phyloP scores from a whole-genome alignment of 2,888 invertebrate species.

The Zygaena filipendulae region DNA sequence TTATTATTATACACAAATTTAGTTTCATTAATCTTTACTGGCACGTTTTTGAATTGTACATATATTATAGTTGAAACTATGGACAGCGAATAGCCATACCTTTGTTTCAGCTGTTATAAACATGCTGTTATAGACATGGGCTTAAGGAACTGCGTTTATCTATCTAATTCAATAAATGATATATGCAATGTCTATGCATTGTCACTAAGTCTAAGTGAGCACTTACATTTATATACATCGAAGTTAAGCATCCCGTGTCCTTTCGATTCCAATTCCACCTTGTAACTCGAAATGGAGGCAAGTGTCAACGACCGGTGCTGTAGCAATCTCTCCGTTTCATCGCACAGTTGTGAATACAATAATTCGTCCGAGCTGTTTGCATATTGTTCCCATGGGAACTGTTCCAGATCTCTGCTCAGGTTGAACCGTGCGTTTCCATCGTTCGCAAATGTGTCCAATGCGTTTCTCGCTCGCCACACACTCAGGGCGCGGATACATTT shows the following conservation, averaged over 20 bases:
- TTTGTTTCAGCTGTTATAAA: too few relatives aligned
- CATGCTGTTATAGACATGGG: too few relatives aligned
- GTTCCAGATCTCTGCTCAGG: slow-evolving; percentile 31
- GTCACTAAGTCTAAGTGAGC: too few relatives aligned
- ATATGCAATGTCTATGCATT: too few relatives aligned
- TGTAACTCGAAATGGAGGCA: slow-evolving; percentile 57
- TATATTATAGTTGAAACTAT: too few relatives aligned
- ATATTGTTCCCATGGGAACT: slow-evolving; percentile 53
- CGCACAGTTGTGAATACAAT: slow-evolving; percentile 55
- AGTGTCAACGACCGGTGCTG: slow-evolving; percentile 56
- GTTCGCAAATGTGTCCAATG: slow-evolving; percentile 22
- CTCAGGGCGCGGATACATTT: slow-evolving; percentile 69
- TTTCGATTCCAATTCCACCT: slow-evolving; percentile 59
- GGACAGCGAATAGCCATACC: too few relatives aligned
- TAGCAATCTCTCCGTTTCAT: slow-evolving; percentile 58
- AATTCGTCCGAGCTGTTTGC: slow-evolving; percentile 50
- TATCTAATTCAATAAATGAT: too few relatives aligned
- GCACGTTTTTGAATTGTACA: too few relatives aligned
- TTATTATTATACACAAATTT: too few relatives aligned
- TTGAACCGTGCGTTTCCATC: slow-evolving; percentile 20
- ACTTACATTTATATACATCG: slow-evolving; percentile 57
- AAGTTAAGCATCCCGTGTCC: slow-evolving; percentile 57
- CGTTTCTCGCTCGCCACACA: slow-evolving; percentile 57
- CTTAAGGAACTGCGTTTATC: too few relatives aligned
- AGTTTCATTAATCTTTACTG: too few relatives aligned